Conservation (phyloP, 1,140 invertebrate species). For the Kradibia gibbosae region DNA sequence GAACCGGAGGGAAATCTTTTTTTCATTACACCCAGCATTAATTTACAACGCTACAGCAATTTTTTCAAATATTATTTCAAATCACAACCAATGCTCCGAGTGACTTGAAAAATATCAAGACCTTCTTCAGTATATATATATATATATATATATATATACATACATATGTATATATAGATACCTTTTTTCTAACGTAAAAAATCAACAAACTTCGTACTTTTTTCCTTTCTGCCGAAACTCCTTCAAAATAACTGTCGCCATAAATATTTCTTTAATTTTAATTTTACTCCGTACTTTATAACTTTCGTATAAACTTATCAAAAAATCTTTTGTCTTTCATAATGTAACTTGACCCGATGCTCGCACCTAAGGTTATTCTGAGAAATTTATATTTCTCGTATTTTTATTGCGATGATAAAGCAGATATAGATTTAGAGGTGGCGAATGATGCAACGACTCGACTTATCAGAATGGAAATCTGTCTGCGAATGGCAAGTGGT, state of each 20-base stretch:
- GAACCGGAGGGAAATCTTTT: too few relatives aligned
- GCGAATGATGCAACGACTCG: slow-evolving; percentile 4
- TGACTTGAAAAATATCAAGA: too few relatives aligned
- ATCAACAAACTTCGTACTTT: not conserved
- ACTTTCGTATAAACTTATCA: not conserved
- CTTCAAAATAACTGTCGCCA: not conserved
- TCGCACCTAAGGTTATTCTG: slow-evolving; percentile 20
- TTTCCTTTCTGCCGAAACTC: not conserved
- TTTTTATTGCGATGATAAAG: slow-evolving; percentile 26
- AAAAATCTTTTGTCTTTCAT: not conserved
- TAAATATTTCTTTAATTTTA: too few relatives aligned
- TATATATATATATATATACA: too few relatives aligned
- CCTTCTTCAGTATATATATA: too few relatives aligned
- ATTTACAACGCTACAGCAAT: too few relatives aligned
- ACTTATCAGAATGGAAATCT: slow-evolving; percentile 36
- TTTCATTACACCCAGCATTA: too few relatives aligned
- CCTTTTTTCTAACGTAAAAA: too few relatives aligned
- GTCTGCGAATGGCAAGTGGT: not conserved
- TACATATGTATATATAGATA: too few relatives aligned
- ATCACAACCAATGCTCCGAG: too few relatives aligned
- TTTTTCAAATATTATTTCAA: too few relatives aligned
- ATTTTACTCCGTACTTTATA: not conserved
- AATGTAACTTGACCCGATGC: slow-evolving; percentile 29
- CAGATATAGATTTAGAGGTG: slow-evolving; percentile 22
- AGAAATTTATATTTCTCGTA: slow-evolving; percentile 26